A percentile compares a stretch with the other conserved stretches of the same genome.
Conservation (phyloP, 2,113 vertebrate genomes). For the Hepsetus odoe region DNA sequence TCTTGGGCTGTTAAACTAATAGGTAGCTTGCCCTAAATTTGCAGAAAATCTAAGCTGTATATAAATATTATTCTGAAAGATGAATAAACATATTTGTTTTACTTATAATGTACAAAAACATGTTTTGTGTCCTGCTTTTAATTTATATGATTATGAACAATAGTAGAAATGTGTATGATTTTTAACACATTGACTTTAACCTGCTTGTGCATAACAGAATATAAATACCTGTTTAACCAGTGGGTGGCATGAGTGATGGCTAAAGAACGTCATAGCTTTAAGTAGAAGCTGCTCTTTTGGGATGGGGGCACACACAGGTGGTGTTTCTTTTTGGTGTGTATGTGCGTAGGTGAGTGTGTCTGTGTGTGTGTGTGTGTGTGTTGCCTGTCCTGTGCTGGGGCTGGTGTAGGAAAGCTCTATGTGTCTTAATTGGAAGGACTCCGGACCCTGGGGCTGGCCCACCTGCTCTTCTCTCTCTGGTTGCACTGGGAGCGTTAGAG, state of each 20-base stretch:
- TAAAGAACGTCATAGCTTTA: slow-evolving; percentile 37
- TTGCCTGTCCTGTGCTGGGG: slow-evolving; percentile 60
- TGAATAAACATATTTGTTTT: too few relatives aligned
- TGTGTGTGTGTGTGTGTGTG: slow-evolving; percentile 59
- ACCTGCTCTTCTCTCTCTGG: slow-evolving; percentile 74
- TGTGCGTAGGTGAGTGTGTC: slow-evolving; percentile 43
- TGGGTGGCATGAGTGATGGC: slow-evolving; percentile 32
- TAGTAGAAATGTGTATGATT: too few relatives aligned
- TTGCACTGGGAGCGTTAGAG: slow-evolving; percentile 62
- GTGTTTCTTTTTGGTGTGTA: slow-evolving; percentile 23
- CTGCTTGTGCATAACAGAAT: too few relatives aligned
- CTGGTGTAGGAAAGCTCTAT: slow-evolving; percentile 70
- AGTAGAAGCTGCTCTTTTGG: slow-evolving; percentile 44
- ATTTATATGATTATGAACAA: too few relatives aligned
- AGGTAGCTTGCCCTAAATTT: too few relatives aligned
- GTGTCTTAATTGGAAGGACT: slow-evolving; percentile 79
- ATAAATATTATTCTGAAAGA: too few relatives aligned
- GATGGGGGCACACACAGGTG: slow-evolving; percentile 41
- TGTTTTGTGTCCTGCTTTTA: too few relatives aligned
- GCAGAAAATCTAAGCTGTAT: too few relatives aligned
- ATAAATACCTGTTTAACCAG: neutral
- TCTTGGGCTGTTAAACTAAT: too few relatives aligned
- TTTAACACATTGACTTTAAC: too few relatives aligned
- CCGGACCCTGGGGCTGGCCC: slow-evolving; percentile 72
- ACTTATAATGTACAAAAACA: too few relatives aligned